phyloP scores from a whole-genome alignment of 2,888 invertebrate genomes.

The Periphyllus acericola region DNA sequence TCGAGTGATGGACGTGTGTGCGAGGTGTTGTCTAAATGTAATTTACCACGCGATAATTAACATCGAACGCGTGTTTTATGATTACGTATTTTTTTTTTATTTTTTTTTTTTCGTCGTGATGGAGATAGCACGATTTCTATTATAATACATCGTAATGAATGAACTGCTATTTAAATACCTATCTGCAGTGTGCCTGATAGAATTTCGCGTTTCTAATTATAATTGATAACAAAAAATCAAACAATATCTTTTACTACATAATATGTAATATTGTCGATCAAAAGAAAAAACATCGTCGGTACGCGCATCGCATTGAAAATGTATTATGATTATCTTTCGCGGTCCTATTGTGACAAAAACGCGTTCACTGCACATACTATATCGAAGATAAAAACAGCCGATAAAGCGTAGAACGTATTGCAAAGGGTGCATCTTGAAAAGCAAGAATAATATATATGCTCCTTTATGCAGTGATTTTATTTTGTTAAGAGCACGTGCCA shows the following conservation, averaged over 20 bases:
- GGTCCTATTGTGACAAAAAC: not conserved
- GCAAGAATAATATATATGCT: too few species aligned
- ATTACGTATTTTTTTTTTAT: not conserved
- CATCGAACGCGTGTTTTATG: not conserved
- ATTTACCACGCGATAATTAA: not conserved
- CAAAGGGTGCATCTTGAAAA: not conserved
- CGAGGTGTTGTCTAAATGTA: not conserved
- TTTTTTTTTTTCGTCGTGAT: not conserved
- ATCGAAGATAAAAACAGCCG: not conserved
- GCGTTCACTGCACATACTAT: not conserved
- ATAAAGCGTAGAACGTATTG: not conserved
- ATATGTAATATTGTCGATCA: not conserved
- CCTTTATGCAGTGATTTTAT: too few species aligned
- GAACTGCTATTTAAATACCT: not conserved
- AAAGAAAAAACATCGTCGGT: not conserved
- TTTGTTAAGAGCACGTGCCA: too few species aligned
- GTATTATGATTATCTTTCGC: not conserved
- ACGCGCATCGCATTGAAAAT: not conserved
- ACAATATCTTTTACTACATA: not conserved
- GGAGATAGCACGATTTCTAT: not conserved
- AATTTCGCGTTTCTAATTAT: not conserved
- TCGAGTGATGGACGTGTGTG: not conserved
- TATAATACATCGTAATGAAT: not conserved
- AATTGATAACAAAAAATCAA: not conserved
- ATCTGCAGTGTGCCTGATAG: not conserved